These are phyloP conservation scores for Myrmecobius fasciatus DNA, from an alignment of 2,113 vertebrate genomes.

Conservation along the genomic window DNA sequence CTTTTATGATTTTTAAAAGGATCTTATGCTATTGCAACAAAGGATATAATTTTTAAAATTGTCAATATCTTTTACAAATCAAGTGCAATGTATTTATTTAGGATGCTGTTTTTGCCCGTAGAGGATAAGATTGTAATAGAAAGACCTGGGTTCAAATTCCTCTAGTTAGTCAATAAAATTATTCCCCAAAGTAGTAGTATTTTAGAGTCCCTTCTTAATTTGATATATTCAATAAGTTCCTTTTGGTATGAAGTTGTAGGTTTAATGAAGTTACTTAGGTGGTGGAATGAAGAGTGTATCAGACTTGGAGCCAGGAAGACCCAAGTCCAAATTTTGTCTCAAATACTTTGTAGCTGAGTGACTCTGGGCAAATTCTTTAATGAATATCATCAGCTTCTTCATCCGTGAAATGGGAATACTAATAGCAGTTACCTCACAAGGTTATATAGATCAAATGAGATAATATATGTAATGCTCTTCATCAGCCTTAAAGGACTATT, in stretches of 20 bases:
- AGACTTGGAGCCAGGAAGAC: background rate
- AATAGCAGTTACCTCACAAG: background rate
- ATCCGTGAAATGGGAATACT: background rate
- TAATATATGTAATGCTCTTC: background rate
- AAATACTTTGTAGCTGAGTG: background rate
- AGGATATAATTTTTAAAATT: background rate
- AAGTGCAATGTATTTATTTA: background rate
- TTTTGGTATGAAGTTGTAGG: background rate
- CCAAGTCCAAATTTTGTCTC: background rate
- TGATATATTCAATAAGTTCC: background rate
- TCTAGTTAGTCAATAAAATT: background rate
- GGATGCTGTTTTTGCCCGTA: conserved; percentile 45
- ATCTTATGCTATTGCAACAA: conserved; percentile 21
- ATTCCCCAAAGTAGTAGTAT: background rate
- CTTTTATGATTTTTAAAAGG: background rate
- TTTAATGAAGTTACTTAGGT: background rate
- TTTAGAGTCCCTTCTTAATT: background rate
- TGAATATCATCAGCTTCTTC: background rate
- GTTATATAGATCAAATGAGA: background rate
- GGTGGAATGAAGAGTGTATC: background rate
- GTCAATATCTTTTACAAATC: background rate
- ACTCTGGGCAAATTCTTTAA: background rate
- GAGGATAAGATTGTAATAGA: background rate
- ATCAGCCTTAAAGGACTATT: background rate
- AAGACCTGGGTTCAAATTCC: background rate